Conservation (phyloP, 2,797 vertebrate genomes). For the Poeciliopsis presidionis region DNA sequence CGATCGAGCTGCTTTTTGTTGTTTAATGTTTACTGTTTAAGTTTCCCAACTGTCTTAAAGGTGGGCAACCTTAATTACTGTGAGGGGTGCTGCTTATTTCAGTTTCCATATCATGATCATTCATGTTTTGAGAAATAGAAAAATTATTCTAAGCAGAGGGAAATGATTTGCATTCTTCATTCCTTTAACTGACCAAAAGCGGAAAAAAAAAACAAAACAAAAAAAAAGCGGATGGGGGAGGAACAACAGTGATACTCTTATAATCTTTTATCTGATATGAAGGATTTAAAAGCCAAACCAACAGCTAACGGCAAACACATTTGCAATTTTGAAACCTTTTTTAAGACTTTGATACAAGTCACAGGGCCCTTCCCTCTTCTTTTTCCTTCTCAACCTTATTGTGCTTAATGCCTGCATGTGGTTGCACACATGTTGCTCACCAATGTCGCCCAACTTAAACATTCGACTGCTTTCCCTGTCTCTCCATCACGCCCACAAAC, state of each 20-base stretch:
- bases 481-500: conserved; percentile 62
- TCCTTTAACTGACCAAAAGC: background rate
- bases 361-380: background rate
- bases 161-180: background rate
- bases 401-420: conserved; percentile 19
- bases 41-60: background rate
- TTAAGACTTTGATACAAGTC: background rate
- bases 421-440: conserved; percentile 27
- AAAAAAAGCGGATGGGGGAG: background rate
- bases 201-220: background rate
- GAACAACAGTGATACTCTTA: background rate
- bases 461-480: conserved; percentile 39
- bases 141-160: background rate
- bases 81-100: background rate
- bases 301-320: background rate
- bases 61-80: too few relatives aligned
- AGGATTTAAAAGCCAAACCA: background rate
- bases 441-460: conserved; percentile 48
- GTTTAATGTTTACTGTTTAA: background rate
- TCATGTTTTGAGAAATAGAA: background rate
- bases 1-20: background rate
- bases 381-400: conserved; percentile 13
- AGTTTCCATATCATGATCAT: background rate
- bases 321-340: background rate
- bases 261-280: background rate